Evolutionary conservation across 2,888 invertebrate genomes (phyloP).

Genomic region (Tipula unca): DNA sequence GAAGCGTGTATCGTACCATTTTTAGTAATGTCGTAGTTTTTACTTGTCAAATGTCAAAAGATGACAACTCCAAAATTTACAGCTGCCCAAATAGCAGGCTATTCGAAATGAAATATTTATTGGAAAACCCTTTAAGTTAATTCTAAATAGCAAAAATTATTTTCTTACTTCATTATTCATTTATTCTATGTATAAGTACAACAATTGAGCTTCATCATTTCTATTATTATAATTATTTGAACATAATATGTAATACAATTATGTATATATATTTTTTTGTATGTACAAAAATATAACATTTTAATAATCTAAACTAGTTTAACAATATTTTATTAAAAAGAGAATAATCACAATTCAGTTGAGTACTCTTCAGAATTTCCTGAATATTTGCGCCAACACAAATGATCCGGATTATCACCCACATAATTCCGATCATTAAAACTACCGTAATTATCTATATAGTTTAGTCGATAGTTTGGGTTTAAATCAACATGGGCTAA

Average conservation of each 20-base stretch:
- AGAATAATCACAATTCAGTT: conserved; percentile 37
- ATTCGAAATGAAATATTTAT: too few species aligned
- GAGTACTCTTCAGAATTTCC: conserved; percentile 42
- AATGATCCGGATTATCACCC: conserved; percentile 36
- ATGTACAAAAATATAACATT: neutral
- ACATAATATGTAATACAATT: neutral
- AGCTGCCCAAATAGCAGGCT: too few species aligned
- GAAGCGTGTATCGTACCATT: too few species aligned
- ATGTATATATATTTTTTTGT: too few species aligned
- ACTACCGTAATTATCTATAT: conserved; percentile 30
- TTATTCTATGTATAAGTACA: neutral
- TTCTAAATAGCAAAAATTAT: neutral
- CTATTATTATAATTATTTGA: neutral
- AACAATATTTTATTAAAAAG: neutral
- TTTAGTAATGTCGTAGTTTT: too few species aligned
- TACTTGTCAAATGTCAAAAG: too few species aligned
- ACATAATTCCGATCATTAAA: conserved; percentile 24
- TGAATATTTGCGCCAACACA: conserved; percentile 46
- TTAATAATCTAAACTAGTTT: neutral
- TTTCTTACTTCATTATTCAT: neutral
- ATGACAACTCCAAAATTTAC: too few species aligned
- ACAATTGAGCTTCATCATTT: neutral
- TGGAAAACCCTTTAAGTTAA: too few species aligned
- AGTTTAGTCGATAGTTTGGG: conserved; percentile 28
- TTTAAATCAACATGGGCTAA: conserved; percentile 29